These are phyloP conservation scores for Kryptopterus vitreolus DNA, from an alignment of 2,797 vertebrate species.

Conservation along the genomic window DNA sequence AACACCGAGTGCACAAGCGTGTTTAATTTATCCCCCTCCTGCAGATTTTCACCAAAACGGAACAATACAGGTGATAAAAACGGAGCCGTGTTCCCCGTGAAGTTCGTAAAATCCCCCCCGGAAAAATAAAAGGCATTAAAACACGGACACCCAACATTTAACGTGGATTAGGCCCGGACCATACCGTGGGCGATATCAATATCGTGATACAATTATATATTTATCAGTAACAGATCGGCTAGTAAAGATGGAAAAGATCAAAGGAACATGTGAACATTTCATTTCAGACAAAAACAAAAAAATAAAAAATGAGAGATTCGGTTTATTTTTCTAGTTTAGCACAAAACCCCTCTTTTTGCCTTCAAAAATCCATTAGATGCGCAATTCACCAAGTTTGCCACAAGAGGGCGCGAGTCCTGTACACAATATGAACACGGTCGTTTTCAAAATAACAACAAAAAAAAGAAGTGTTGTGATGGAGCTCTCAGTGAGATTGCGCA, in stretches of 20 bases:
- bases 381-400: neutral
- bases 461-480: neutral
- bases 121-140: neutral
- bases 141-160: neutral
- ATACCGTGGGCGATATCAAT: neutral
- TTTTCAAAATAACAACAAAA: too few species aligned
- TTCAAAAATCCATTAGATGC: neutral
- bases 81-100: neutral
- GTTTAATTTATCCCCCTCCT: neutral
- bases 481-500: neutral
- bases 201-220: neutral
- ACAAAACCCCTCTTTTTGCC: neutral
- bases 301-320: too few species aligned
- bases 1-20: neutral
- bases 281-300: neutral
- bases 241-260: neutral
- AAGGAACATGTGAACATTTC: neutral
- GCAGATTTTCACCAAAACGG: too few species aligned
- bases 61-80: neutral
- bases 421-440: neutral
- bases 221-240: neutral
- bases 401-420: neutral
- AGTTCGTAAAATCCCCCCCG: neutral
- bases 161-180: neutral
- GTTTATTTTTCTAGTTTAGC: neutral